Evolutionary conservation across 2,113 vertebrate genomes (phyloP).

Genomic region (Reinhardtius hippoglossoides): DNA sequence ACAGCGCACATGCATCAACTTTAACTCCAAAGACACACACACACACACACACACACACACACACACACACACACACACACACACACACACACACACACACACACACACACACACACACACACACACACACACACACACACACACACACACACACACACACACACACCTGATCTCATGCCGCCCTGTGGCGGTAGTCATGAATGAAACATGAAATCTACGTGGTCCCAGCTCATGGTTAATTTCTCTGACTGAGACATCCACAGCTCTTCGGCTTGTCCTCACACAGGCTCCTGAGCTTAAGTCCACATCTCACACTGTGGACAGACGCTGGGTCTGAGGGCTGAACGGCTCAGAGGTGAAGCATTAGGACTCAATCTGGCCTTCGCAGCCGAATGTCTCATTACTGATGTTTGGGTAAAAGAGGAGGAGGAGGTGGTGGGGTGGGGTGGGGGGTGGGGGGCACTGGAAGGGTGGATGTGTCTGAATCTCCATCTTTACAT

Average conservation of each 20-base stretch:
- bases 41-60: slow-evolving; percentile 20
- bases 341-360: background rate
- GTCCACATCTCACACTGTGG: background rate
- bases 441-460: background rate
- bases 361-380: background rate
- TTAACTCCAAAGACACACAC: background rate
- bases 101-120: slow-evolving; percentile 28
- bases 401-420: background rate
- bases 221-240: slow-evolving; percentile 19
- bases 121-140: background rate
- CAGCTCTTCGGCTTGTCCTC: background rate
- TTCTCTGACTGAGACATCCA: slow-evolving; percentile 13
- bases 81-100: background rate
- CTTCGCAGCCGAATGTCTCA: slow-evolving; percentile 9
- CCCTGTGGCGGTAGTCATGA: slow-evolving; percentile 27
- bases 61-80: slow-evolving; percentile 25
- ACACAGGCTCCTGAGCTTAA: background rate
- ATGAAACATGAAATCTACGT: slow-evolving; percentile 50
- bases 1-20: background rate
- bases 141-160: background rate
- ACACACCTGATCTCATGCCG: slow-evolving; percentile 49
- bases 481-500: too few species aligned
- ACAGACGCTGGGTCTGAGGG: background rate
- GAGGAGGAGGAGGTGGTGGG: background rate
- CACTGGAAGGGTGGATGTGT: too few species aligned